Base-by-base conservation (phyloP, 2,888 invertebrate genomes). In the Ariolimax columbianus region DNA sequence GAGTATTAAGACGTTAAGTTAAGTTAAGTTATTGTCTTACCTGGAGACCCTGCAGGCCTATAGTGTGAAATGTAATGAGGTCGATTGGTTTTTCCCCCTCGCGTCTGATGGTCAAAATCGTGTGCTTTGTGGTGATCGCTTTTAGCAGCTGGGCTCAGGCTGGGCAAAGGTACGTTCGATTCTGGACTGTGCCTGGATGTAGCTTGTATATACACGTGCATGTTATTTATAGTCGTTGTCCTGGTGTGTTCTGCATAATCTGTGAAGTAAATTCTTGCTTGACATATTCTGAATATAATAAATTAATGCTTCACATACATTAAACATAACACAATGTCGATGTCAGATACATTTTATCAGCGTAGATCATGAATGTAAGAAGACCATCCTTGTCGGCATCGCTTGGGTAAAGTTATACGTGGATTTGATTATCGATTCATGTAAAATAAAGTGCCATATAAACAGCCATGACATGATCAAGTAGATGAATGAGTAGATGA, bases 191-290 rank as follows among this genome's bases (percentile, higher is more conserved):
- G 40, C n/a, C 43, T 43, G 68, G 43, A 63, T n/a, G 78, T 78
- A 26, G 40, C 78, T 59, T 38, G 63, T 36, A 78, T 47, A 43
- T 47, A 80, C 51, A 40, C 23, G 33, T 55, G 17, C 38, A 47
- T 55, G 36, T 33, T 72, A 23, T 51, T 72, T 17, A 72, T 9
- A 19, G 70, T 23, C 6, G 38, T 81, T 3, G 81, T 70, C 19
- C 59, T 70, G 30, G 43, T 47, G 36, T 51, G 51, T 23, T 81
- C 81, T 1, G 81, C 23, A 23, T 81, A 81, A 47, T 81, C 81
- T 81, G 55, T 30, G 19, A 3, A 66, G 17, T 47, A 6, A 63
- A 2, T n/a, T 63, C 19, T 55, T 23, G 9, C 23, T 3, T 3
- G 23, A 19, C 55, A 55, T 55, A 14, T 47, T 47, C 14, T 9